phyloP scores from a whole-genome alignment of 2,797 vertebrate species.

The Typhlichthys subterraneus region DNA sequence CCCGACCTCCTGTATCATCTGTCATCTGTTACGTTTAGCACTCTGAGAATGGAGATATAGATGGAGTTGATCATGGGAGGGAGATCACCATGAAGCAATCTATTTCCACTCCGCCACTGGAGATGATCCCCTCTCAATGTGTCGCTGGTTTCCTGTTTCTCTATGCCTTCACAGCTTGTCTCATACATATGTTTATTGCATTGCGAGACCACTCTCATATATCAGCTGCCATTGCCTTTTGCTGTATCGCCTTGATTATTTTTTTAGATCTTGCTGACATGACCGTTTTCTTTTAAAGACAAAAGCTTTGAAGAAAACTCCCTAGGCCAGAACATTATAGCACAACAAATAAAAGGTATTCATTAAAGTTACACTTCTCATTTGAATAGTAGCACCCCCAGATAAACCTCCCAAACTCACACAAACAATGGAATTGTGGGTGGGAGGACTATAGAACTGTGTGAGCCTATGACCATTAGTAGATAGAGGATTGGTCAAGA shows the following conservation, averaged over 20 bases:
- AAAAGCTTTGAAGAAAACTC: conserved; percentile 19
- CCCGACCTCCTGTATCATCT: no score
- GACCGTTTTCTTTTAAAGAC: conserved; percentile 30
- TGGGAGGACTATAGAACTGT: no score
- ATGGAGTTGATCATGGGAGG: no score
- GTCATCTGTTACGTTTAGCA: no score
- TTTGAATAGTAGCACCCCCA: no score
- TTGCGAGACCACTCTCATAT: conserved; percentile 34
- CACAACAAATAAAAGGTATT: conserved; percentile 14
- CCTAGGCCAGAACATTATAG: conserved; percentile 2
- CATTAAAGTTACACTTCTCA: conserved; percentile 15
- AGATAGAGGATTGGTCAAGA: no score
- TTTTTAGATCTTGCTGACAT: conserved; percentile 41
- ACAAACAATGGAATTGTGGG: no score
- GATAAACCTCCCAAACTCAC: no score
- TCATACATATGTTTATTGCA: conserved; percentile 47
- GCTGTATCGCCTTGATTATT: conserved; percentile 37
- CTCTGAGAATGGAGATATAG: no score
- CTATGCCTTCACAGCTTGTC: conserved; percentile 10
- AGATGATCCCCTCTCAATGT: conserved; percentile 7
- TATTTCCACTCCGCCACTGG: no score
- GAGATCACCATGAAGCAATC: no score
- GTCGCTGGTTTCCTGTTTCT: conserved; percentile 26
- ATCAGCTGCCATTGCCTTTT: conserved; percentile 31
- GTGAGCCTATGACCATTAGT: no score